These are phyloP conservation scores for Anabas testudineus DNA, from an alignment of 2,797 vertebrate species.

Conservation along the genomic window DNA sequence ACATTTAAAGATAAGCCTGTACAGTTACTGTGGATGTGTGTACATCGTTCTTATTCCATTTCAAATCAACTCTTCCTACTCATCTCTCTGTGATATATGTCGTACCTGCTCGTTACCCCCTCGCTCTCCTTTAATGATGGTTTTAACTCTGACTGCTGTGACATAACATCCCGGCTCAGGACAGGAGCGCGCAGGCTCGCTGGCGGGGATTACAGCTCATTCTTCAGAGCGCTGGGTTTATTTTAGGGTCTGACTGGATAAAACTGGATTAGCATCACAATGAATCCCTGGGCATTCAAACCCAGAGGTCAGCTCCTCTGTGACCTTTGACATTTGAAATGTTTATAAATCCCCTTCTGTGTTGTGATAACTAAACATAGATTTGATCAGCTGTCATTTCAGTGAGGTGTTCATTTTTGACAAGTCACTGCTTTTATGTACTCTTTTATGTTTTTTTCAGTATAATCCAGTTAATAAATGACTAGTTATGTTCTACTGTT, in stretches of 20 bases:
- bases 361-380: slow-evolving; percentile 76
- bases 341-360: slow-evolving; percentile 75
- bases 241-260: slow-evolving; percentile 79
- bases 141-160: slow-evolving; percentile 56
- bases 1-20: neutral
- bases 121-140: slow-evolving; percentile 39
- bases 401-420: slow-evolving; percentile 62
- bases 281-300: slow-evolving; percentile 68
- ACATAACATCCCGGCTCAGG: slow-evolving; percentile 64
- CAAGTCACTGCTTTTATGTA: slow-evolving; percentile 42
- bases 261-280: slow-evolving; percentile 81
- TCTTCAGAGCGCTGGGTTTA: slow-evolving; percentile 75
- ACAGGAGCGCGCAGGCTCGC: slow-evolving; percentile 37
- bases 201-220: slow-evolving; percentile 77
- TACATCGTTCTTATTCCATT: neutral
- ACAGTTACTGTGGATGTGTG: slow-evolving; percentile 3
- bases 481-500: neutral
- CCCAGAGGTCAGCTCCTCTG: slow-evolving; percentile 65
- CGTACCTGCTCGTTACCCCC: slow-evolving; percentile 38
- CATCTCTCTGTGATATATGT: slow-evolving; percentile 10
- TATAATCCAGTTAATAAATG: neutral
- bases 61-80: slow-evolving; percentile 36
- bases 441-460: neutral
- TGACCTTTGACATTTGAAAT: slow-evolving; percentile 74
- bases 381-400: slow-evolving; percentile 74